Conservation (phyloP, 2,888 invertebrate genomes). For the Noctua fimbriata region DNA sequence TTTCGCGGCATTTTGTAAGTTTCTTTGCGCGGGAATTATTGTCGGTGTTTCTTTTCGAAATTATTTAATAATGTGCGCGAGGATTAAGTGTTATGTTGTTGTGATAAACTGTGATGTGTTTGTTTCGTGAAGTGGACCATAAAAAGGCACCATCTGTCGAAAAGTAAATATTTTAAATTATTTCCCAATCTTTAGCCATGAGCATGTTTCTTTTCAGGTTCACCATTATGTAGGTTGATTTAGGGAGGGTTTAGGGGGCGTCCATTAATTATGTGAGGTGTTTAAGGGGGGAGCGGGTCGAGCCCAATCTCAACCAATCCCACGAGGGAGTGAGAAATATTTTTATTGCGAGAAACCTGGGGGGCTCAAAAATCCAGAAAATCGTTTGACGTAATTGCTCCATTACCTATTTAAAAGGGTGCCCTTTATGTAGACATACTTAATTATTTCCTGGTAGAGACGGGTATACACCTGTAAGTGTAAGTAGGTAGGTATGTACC, state of each 20-base stretch:
- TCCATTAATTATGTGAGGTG: background rate
- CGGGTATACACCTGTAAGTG: background rate
- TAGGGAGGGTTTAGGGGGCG: background rate
- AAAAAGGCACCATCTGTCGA: constrained; percentile 88
- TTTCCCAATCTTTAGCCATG: background rate
- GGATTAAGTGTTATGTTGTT: constrained; percentile 75
- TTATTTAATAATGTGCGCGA: constrained; percentile 75
- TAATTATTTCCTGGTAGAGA: background rate
- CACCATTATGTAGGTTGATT: background rate
- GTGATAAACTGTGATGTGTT: constrained; percentile 80
- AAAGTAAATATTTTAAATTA: constrained; percentile 79
- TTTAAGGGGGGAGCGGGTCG: background rate
- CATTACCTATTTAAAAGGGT: background rate
- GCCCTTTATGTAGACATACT: background rate
- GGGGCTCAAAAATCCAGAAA: background rate
- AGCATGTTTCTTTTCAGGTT: background rate
- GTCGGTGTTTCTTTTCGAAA: constrained; percentile 68
- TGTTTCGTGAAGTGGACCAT: constrained; percentile 81
- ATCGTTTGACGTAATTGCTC: background rate
- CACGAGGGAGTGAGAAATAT: too few species aligned
- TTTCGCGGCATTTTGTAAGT: constrained; percentile 57
- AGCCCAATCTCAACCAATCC: too few species aligned
- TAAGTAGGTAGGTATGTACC: background rate
- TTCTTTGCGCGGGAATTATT: constrained; percentile 44
- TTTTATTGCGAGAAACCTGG: too few species aligned